A percentile compares a stretch with the other conserved stretches of the same genome.
Evolutionary conservation across 2,113 vertebrate species (phyloP).

Genomic region (Butorides virescens): DNA sequence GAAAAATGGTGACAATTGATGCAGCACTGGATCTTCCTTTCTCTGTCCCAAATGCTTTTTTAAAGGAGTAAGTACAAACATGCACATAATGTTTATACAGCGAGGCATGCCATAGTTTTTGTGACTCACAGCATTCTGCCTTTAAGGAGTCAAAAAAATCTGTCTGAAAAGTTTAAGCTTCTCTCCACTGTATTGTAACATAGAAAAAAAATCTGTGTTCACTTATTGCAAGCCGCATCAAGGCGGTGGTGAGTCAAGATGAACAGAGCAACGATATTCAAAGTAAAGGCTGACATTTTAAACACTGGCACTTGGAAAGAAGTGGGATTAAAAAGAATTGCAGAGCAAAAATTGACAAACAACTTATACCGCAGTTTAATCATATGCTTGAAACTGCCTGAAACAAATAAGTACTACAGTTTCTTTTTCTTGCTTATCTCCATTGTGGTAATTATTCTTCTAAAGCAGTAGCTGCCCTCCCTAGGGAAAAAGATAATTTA

Average conservation of each 20-base stretch:
- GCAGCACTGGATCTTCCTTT: not conserved
- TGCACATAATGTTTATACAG: not conserved
- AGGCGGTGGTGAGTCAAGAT: not conserved
- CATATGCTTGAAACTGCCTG: not conserved
- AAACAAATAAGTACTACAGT: not conserved
- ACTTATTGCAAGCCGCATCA: not conserved
- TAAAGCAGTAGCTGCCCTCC: not conserved
- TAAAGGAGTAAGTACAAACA: not conserved
- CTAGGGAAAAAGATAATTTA: not conserved
- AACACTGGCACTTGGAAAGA: slow-evolving; percentile 7
- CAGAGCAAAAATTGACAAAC: slow-evolving; percentile 19
- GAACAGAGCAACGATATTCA: slow-evolving; percentile 41
- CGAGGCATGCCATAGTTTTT: not conserved
- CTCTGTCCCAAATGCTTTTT: not conserved
- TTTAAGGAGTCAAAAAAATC: slow-evolving; percentile 28
- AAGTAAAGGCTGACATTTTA: slow-evolving; percentile 40
- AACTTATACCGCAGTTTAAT: not conserved
- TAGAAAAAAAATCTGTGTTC: not conserved
- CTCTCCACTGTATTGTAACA: not conserved
- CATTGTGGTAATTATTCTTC: not conserved
- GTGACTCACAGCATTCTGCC: slow-evolving; percentile 9
- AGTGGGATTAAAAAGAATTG: not conserved
- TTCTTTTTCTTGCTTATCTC: not conserved
- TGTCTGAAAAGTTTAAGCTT: not conserved
- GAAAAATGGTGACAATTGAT: not conserved